Base-by-base conservation (phyloP, 1,140 invertebrate genomes). In the Zaprionus nigranus region DNA sequence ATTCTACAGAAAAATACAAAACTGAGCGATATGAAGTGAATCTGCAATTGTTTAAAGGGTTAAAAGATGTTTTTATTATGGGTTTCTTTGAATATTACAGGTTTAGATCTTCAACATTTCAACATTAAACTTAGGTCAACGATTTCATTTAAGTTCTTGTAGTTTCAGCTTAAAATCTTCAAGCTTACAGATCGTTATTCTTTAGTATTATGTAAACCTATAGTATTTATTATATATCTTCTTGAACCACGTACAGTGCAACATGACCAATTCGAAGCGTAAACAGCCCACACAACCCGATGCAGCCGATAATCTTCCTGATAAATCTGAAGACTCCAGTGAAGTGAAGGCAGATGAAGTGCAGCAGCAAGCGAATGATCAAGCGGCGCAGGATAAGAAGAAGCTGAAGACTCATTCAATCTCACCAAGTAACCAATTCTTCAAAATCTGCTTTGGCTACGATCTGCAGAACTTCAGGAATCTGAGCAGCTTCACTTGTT, bases 401-500 rank as follows among this genome's bases (percentile, higher is more conserved):
- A 51, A 49, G 20, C 11, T 22, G 46, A 24, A 51, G 5, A 46
- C 2, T 2, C 40, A 2, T 17, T 0, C 57, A 36, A 17, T 17
- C 13, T 5, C 54, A 7, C 0, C 59, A 28, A 36, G 15, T 46
- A 34, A 30, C 12, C 17, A 74, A 6, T 46, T 90, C 13, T 92
- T 92, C 22, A 60, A 69, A 24, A 22, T 78, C 1, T 91, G 83
- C 43, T 74, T 84, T 6, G 91, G 92, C 9, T 79, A 93, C 69
- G 81, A 90, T 1, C 9, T 80, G 12, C 46, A 73, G 7, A 78
- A 82, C 61, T 92, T 93, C 53, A 54, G 28, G 6, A 81, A 91
- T 13, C 87, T 93, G 51, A 69, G 79, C 3, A 93, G 93, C 65
- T 91, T 97, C 22, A 93, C 94, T 0, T 59, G 78, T 12, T 94